Conservation (phyloP, 92 coral and sea anemone species). For the Phenganax stokvisi region DNA sequence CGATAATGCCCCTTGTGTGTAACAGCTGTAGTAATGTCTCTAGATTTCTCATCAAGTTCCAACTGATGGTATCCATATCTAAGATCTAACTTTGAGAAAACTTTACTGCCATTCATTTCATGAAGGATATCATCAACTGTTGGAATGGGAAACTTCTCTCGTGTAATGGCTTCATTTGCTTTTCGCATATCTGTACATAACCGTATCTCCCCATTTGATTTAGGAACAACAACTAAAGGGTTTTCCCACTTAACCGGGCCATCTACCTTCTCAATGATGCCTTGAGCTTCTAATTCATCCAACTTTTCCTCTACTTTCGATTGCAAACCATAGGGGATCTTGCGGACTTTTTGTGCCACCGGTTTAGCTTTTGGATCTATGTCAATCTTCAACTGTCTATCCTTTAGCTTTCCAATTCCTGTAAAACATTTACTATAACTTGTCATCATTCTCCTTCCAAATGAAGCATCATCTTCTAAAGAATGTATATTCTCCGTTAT, state of each 20-base stretch:
- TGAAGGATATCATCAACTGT: constrained; percentile 45
- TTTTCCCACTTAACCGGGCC: constrained; percentile 39
- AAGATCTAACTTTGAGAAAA: constrained; percentile 43
- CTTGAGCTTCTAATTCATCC: constrained; percentile 23
- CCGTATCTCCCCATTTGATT: constrained; percentile 38
- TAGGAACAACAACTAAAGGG: constrained; percentile 44
- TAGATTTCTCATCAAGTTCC: constrained; percentile 42
- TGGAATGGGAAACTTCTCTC: constrained; percentile 45
- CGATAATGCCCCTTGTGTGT: constrained; percentile 44
- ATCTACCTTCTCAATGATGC: constrained; percentile 31
- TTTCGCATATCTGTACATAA: constrained; percentile 41
- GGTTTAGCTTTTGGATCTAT: neutral
- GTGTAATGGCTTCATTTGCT: constrained; percentile 34
- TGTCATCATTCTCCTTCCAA: neutral
- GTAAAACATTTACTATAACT: constrained; percentile 9
- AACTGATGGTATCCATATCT: constrained; percentile 51
- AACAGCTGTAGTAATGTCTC: constrained; percentile 37
- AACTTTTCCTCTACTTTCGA: constrained; percentile 38
- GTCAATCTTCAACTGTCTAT: constrained; percentile 7
- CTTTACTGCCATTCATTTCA: constrained; percentile 36
- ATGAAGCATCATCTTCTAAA: neutral
- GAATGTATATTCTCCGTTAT: neutral
- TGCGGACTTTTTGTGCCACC: constrained; percentile 29
- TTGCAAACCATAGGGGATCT: constrained; percentile 32
- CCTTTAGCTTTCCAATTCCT: constrained; percentile 20